These are phyloP conservation scores for Ischnus inquisitorius DNA, from an alignment of 2,888 invertebrate species.

Conservation along the genomic window DNA sequence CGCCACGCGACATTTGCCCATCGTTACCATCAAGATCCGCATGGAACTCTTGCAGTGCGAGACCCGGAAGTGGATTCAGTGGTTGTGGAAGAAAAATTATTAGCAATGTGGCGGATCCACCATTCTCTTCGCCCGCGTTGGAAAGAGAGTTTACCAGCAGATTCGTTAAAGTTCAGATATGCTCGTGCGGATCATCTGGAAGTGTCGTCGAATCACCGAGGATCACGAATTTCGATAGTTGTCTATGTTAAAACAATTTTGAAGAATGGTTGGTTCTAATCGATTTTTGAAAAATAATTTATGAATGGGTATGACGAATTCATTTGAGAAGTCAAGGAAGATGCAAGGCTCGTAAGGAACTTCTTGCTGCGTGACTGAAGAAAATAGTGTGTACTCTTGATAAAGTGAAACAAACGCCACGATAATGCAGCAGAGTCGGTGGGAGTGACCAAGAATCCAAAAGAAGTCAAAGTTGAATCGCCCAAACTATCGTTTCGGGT, in stretches of 20 bases:
- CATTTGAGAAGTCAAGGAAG: background rate
- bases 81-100: slow-evolving; percentile 7
- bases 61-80: background rate
- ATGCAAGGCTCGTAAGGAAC: background rate
- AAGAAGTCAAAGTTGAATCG: background rate
- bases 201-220: background rate
- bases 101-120: slow-evolving; percentile 65
- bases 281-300: too few species aligned
- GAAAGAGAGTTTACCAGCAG: slow-evolving; percentile 75
- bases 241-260: slow-evolving; percentile 16
- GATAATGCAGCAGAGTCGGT: background rate
- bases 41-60: background rate
- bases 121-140: slow-evolving; percentile 70
- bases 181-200: slow-evolving; percentile 40
- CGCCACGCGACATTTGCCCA: slow-evolving; percentile 7
- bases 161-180: slow-evolving; percentile 73
- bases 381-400: background rate
- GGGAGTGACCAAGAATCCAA: background rate
- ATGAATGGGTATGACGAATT: too few species aligned
- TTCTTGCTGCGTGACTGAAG: background rate
- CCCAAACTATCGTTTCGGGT: background rate
- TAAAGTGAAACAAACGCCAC: background rate
- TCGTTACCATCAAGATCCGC: background rate
- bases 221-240: slow-evolving; percentile 6
- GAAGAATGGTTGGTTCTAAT: too few species aligned